Percentiles rank a stretch among this genome's conserved stretches.
These are phyloP conservation scores for Arge pagana DNA, from an alignment of 2,888 invertebrate genomes.

Conservation along the genomic window DNA sequence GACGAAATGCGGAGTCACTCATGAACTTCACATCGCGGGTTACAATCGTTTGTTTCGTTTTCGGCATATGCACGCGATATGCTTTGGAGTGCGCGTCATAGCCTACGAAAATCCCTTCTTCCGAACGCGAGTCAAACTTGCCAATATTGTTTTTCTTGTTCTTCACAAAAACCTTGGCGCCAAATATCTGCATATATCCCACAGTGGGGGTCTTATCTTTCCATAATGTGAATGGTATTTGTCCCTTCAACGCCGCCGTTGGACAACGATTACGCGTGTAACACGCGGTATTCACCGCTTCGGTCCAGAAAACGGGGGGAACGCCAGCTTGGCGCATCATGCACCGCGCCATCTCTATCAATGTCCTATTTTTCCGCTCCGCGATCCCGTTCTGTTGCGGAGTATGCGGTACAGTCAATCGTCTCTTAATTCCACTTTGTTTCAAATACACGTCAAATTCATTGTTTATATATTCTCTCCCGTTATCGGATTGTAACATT, in stretches of 20 bases:
- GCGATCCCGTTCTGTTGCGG: constrained; percentile 45
- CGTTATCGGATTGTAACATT: constrained; percentile 35
- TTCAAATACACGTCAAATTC: constrained; percentile 35
- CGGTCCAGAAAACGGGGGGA: constrained; percentile 13
- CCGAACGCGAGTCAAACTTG: constrained; percentile 20
- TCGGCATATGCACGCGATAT: constrained; percentile 4
- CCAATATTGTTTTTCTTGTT: constrained; percentile 17
- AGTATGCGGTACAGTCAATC: constrained; percentile 37
- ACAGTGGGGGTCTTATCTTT: constrained; percentile 4
- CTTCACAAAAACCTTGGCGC: constrained; percentile 12
- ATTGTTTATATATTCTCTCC: constrained; percentile 31
- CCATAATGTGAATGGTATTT: neutral
- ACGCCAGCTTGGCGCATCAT: constrained; percentile 7
- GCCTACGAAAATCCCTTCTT: constrained; percentile 16
- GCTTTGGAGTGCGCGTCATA: constrained; percentile 22
- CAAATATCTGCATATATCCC: neutral
- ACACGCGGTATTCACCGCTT: constrained; percentile 8
- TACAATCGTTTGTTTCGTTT: constrained; percentile 9
- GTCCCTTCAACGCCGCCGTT: constrained; percentile 4
- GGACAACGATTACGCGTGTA: constrained; percentile 10
- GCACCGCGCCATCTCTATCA: constrained; percentile 33
- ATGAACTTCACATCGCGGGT: constrained; percentile 24
- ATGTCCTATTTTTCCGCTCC: constrained; percentile 37
- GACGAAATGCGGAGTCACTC: constrained; percentile 6
- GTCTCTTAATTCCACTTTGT: constrained; percentile 36